Base-by-base conservation (phyloP, 2,888 invertebrate species). In the Drosophila macrothrix region DNA sequence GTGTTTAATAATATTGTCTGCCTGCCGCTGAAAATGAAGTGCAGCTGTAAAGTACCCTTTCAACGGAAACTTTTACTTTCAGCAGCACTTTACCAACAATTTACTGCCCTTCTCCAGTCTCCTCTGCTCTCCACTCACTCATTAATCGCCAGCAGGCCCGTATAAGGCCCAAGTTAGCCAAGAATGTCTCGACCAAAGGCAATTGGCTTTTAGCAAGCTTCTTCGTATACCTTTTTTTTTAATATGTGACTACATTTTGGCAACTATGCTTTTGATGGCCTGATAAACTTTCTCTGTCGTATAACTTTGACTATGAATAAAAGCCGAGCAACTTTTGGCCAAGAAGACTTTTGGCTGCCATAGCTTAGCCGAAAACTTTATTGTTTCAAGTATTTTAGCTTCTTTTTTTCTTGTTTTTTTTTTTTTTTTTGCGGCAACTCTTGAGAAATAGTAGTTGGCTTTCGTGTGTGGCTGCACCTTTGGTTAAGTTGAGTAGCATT, bases 261-360 rank as follows among this genome's bases (percentile, higher is more conserved):
- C 78, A 85, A 85, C 86, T 78, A 74, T 72, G 73, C 82, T 83
- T 82, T 77, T 82, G 82, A 74, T 75, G 71, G 67, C 67, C 54
- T 68, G 70, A 61, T 53, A 78, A 85, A 85, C 85, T 85, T 85
- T 85, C 85, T 73, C 85, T 80, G 82, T 10, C 64, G 46, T 68
- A 87, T 88, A 81, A 81, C 81, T 81, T 87, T 82, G 63, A 63
- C 66, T 73, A 76, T 67, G 60, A 67, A 73, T 68, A 76, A 70
- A 64, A 74, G 69, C 73, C 66, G 67, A 76, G 56, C 61, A 80
- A 73, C 67, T 84, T 74, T 76, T 68, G 59, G 62, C 25, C 46
- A 46, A 46, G 46, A 46, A 46, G 46, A n/a, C n/a, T n/a, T n/a
- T 73, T 69, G 80, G 46, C 73, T 69, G 80, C 33, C 56, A 52